Evolutionary conservation across 2,113 vertebrate species (phyloP).

Genomic region (Ophiodon elongatus): DNA sequence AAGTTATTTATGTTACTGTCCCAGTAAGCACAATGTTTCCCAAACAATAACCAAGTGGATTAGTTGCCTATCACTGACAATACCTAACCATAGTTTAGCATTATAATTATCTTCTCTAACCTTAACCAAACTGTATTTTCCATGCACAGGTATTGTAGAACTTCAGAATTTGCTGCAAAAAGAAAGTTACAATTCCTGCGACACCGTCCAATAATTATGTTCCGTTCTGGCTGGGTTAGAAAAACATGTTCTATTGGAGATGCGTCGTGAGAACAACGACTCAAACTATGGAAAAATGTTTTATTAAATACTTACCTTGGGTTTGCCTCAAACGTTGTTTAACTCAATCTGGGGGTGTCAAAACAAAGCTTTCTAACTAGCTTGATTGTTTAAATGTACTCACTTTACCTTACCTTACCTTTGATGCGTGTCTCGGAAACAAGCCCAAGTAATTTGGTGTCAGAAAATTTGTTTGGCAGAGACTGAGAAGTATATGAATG

Average conservation of each 20-base stretch:
- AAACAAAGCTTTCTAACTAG: not conserved
- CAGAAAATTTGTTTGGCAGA: conserved; percentile 35
- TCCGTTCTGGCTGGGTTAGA: not conserved
- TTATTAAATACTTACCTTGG: not conserved
- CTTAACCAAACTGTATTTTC: not conserved
- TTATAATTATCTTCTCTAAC: no score
- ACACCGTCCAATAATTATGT: not conserved
- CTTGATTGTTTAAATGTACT: not conserved
- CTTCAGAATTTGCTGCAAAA: no score
- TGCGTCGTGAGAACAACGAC: not conserved
- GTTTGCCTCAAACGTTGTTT: conserved; percentile 4
- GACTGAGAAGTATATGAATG: conserved; percentile 45
- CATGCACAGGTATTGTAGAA: not conserved
- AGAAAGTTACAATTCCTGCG: not conserved
- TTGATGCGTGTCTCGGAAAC: conserved; percentile 11
- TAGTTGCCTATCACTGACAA: not conserved
- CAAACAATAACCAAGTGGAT: not conserved
- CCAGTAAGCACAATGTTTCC: not conserved
- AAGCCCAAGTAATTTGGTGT: conserved; percentile 31
- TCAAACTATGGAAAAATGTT: not conserved
- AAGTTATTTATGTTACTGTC: not conserved
- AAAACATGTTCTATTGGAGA: no score
- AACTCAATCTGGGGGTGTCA: not conserved
- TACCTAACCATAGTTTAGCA: not conserved
- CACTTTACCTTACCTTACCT: conserved; percentile 7